Evolutionary conservation across 2,888 invertebrate species (phyloP).

Genomic region (Tetramorium bicarinatum): DNA sequence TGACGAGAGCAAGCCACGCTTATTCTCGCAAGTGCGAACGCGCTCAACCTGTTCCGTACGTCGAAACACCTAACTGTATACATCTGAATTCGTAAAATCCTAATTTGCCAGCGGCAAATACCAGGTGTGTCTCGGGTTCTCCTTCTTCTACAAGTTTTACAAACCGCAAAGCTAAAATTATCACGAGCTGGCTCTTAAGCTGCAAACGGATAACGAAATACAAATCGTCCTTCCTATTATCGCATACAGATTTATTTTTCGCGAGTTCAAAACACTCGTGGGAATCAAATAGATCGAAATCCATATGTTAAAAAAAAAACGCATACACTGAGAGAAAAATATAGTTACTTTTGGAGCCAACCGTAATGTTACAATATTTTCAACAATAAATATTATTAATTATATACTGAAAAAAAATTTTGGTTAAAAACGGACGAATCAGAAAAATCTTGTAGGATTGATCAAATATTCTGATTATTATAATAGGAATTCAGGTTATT

Average conservation of each 20-base stretch:
- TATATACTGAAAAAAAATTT: too few relatives aligned
- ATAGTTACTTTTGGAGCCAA: too few relatives aligned
- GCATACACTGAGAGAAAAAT: too few relatives aligned
- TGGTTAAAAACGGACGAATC: too few relatives aligned
- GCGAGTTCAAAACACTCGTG: not conserved
- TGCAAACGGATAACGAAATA: not conserved
- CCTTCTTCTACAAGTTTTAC: not conserved
- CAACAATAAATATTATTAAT: too few relatives aligned
- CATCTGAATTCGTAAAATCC: conserved; percentile 32
- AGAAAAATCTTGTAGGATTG: too few relatives aligned
- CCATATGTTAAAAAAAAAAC: too few relatives aligned
- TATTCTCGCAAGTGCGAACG: conserved; percentile 21
- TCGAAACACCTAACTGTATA: conserved; percentile 62
- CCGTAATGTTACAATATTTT: too few relatives aligned
- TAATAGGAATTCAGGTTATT: too few relatives aligned
- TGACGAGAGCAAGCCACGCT: conserved; percentile 48
- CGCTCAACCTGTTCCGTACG: conserved; percentile 44
- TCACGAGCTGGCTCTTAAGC: not conserved
- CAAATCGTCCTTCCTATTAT: not conserved
- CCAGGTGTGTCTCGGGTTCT: not conserved
- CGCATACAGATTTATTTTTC: not conserved
- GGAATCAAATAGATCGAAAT: not conserved
- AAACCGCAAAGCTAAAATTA: conserved; percentile 20
- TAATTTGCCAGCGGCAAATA: conserved; percentile 19
- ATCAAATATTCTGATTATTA: too few relatives aligned